These are phyloP conservation scores for Bubalus kerabau DNA, from an alignment of 2,113 vertebrate species.

Conservation along the genomic window DNA sequence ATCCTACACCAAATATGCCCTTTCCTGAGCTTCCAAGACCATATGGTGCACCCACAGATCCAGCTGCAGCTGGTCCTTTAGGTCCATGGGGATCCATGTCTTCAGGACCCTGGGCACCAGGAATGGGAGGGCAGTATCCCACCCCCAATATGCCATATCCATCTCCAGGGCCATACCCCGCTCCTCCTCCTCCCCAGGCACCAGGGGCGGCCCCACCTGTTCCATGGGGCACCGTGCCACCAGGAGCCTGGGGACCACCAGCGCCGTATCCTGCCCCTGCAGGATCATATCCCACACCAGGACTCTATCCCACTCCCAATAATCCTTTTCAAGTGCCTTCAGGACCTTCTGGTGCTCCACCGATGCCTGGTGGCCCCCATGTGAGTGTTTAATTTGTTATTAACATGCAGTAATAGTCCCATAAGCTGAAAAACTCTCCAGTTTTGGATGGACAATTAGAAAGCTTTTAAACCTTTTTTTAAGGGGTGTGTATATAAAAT, in stretches of 20 bases:
- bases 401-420: not conserved
- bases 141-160: conserved; percentile 83
- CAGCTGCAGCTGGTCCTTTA: conserved; percentile 79
- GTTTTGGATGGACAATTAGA: not conserved
- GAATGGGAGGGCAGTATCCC: conserved; percentile 84
- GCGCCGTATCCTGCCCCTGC: conserved; percentile 81
- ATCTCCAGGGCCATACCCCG: conserved; percentile 81
- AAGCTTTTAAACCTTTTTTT: not conserved
- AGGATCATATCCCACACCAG: conserved; percentile 82
- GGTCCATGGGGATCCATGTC: conserved; percentile 84
- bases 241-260: conserved; percentile 84
- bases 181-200: conserved; percentile 81
- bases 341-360: conserved; percentile 82
- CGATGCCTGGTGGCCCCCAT: conserved; percentile 81
- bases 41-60: conserved; percentile 82
- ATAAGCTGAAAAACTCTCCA: not conserved
- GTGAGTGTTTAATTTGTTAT: conserved; percentile 76
- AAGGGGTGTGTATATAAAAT: not conserved
- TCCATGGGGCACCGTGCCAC: conserved; percentile 83
- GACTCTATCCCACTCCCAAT: conserved; percentile 82
- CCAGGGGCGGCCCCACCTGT: conserved; percentile 81
- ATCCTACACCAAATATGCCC: conserved; percentile 83
- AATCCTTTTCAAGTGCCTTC: conserved; percentile 84
- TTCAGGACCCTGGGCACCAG: conserved; percentile 83
- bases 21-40: conserved; percentile 84